These are phyloP conservation scores for Drosophila varians DNA, from an alignment of 1,140 invertebrate species.

Conservation along the genomic window DNA sequence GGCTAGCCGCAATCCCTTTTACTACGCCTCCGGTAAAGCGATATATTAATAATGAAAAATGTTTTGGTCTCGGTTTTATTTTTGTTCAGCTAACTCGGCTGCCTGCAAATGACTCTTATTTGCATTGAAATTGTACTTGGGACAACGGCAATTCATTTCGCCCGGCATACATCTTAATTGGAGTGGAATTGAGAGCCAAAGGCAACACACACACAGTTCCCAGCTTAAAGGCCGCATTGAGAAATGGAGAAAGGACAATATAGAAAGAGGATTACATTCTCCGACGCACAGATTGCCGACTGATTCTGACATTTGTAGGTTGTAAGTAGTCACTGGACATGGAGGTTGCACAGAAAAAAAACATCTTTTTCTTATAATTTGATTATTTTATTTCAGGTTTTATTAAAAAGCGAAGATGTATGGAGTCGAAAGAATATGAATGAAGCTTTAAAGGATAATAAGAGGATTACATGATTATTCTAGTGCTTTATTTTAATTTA, in stretches of 20 bases:
- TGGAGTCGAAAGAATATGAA: neutral
- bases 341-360: neutral
- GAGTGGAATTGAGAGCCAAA: constrained; percentile 58
- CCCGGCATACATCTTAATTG: constrained; percentile 50
- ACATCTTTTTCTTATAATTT: neutral
- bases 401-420: neutral
- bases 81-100: neutral
- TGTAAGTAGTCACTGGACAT: constrained; percentile 37
- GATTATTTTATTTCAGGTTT: neutral
- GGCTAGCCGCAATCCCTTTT: neutral
- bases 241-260: constrained; percentile 15
- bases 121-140: constrained; percentile 28
- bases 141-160: constrained; percentile 45
- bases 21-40: constrained; percentile 2
- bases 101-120: constrained; percentile 41
- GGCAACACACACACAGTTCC: constrained; percentile 29
- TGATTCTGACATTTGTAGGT: constrained; percentile 39
- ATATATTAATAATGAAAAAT: constrained; percentile 51
- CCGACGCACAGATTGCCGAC: constrained; percentile 29
- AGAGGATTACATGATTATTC: too few relatives aligned
- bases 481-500: neutral
- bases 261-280: constrained; percentile 40
- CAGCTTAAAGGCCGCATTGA: constrained; percentile 2
- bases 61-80: constrained; percentile 21
- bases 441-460: too few relatives aligned